Evolutionary conservation across 2,888 invertebrate species (phyloP), one percentile per base, ranked within the genome.

Genomic region (Melieria picta): DNA sequence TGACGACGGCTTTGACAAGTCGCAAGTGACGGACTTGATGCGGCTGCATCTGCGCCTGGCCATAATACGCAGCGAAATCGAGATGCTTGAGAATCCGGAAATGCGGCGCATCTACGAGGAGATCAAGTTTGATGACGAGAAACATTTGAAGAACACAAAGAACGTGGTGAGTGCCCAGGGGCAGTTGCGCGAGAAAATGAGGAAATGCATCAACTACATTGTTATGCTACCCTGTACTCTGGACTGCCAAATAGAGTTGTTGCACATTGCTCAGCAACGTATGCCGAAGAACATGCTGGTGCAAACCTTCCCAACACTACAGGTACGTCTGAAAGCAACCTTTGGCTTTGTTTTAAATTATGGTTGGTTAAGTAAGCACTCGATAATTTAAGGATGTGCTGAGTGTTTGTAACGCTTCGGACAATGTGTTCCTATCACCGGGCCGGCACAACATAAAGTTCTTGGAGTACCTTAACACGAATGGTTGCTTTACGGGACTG

Each of bases 61-160:
- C 50, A 89, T 90, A 79, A 91, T 91, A 52, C 89, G 89, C 74
- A 88, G 86, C 52, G 90, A 91, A 77, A 87, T 91, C 75, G 90
- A 90, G 73, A 86, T 91, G 16, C 80, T 90, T 0, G 91, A 91
- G 79, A 90, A 91, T 84, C 90, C 90, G 1, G 83, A 88, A 43
- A 87, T 91, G 84, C 84, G 91, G 65, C 87, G 87, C n/a, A 87
- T 90, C 55, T 86, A 83, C 71, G 82, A 83, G 62, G 57, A 70
- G 60, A 46, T 56, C 5, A 68, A 74, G n/a, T 62, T 79, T 58
- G 81, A 77, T 9, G 70, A 72, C 47, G 76, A 69, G 43, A 66
- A 72, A 61, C 62, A 69, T 46, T 68, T 68, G 9, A 72, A 65
- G 43, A 60, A 78, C 77, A 55, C 77, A 77, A 42, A 77, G 57